A percentile compares a stretch with the other conserved stretches of the same genome.
Evolutionary conservation across 2,888 invertebrate species (phyloP).

Genomic region (Caenorhabditis zanzibari): DNA sequence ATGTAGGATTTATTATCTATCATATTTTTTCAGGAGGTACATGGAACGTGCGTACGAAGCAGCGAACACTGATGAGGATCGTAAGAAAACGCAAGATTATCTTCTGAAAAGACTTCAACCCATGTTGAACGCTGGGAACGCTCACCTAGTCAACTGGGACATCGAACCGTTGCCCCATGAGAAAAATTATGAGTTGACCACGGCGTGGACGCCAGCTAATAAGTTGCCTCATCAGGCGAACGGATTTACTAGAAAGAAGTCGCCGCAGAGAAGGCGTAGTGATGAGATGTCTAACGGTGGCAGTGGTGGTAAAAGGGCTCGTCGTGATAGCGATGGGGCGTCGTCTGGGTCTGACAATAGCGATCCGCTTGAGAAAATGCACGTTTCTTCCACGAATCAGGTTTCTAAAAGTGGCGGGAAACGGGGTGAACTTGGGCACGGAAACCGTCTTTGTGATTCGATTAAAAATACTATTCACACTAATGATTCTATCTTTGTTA

Average conservation of each 20-base stretch:
- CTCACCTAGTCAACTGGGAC: conserved; percentile 95
- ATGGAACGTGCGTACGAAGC: conserved; percentile 94
- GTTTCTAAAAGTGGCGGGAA: conserved; percentile 37
- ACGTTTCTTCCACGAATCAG: conserved; percentile 53
- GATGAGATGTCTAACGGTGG: conserved; percentile 57
- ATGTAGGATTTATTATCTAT: no score
- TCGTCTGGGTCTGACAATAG: conserved; percentile 45
- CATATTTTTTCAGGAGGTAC: conserved; percentile 87
- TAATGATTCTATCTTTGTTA: neutral
- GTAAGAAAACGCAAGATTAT: conserved; percentile 95
- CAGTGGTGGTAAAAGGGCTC: conserved; percentile 39
- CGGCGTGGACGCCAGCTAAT: conserved; percentile 76
- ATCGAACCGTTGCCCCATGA: conserved; percentile 91
- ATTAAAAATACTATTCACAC: neutral
- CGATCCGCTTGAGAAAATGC: conserved; percentile 63
- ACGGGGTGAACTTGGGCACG: conserved; percentile 50
- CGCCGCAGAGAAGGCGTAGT: conserved; percentile 53
- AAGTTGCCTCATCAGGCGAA: conserved; percentile 66
- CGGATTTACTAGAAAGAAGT: conserved; percentile 58
- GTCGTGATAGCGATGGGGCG: conserved; percentile 40
- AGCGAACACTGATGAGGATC: conserved; percentile 91
- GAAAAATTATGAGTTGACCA: conserved; percentile 73
- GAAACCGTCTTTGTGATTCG: conserved; percentile 15
- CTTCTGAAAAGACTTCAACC: conserved; percentile 95
- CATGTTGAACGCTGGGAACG: conserved; percentile 91